A percentile compares a stretch with the other conserved stretches of the same genome.
phyloP scores from a whole-genome alignment of 2,797 vertebrate species.

The Poecilia wingei region DNA sequence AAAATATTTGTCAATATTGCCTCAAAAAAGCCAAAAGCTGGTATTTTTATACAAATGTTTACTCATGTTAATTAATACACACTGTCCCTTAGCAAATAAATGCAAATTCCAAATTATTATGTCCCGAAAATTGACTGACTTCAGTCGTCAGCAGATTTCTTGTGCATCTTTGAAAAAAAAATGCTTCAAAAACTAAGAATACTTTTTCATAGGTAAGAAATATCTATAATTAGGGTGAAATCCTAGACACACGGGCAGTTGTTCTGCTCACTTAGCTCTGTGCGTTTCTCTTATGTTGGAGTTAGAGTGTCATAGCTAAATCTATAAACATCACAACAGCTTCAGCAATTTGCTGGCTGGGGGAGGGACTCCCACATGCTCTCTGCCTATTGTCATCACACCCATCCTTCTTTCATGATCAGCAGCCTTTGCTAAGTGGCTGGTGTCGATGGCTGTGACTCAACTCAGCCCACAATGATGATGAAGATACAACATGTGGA shows the following conservation, averaged over 20 bases:
- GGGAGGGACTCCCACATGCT: constrained; percentile 57
- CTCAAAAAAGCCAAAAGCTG: neutral
- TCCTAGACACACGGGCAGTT: neutral
- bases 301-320: constrained; percentile 11
- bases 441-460: constrained; percentile 75
- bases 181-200: neutral
- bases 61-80: too few relatives aligned
- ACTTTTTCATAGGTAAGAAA: neutral
- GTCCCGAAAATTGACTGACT: neutral
- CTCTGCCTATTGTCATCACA: constrained; percentile 61
- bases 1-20: neutral
- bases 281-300: constrained; percentile 33
- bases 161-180: neutral
- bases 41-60: too few relatives aligned
- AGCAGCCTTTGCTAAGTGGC: constrained; percentile 75
- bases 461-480: constrained; percentile 65
- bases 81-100: too few relatives aligned
- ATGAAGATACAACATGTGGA: constrained; percentile 77
- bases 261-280: constrained; percentile 14
- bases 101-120: too few relatives aligned
- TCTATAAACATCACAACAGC: constrained; percentile 49
- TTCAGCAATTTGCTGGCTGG: constrained; percentile 44
- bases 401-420: constrained; percentile 66
- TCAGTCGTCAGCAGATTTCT: neutral
- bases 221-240: neutral